Evolutionary conservation across 2,797 vertebrate species (phyloP).

Genomic region (Avahi laniger): DNA sequence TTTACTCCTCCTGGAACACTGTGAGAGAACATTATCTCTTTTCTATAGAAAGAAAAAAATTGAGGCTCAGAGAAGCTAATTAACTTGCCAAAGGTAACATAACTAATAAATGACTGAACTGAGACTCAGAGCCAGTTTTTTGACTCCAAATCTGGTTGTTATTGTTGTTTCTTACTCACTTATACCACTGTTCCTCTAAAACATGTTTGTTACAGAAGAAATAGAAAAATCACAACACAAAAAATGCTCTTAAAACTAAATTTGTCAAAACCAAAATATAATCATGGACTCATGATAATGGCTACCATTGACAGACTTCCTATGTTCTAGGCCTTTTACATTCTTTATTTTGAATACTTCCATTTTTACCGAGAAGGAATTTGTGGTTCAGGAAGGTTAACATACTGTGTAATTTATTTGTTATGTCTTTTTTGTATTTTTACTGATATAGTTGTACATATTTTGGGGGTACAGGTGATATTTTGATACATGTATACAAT

Average conservation of each 20-base stretch:
- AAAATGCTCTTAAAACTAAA: neutral
- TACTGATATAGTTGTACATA: neutral
- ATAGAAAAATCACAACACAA: neutral
- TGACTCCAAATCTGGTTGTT: slow-evolving; percentile 21
- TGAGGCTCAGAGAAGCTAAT: neutral
- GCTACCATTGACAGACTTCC: neutral
- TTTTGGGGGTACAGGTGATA: neutral
- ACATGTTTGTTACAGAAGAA: neutral
- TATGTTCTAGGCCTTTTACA: neutral
- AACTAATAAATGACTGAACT: neutral
- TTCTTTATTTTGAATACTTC: neutral
- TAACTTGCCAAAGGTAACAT: neutral
- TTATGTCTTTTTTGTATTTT: neutral
- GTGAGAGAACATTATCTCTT: neutral
- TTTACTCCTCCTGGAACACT: slow-evolving; percentile 10
- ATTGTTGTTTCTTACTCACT: neutral
- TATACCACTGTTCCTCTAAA: neutral
- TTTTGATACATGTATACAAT: neutral
- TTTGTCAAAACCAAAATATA: neutral
- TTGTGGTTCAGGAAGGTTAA: neutral
- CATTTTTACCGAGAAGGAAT: neutral
- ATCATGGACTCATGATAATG: neutral
- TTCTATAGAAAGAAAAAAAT: neutral
- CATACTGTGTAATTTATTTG: neutral
- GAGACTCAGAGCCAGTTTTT: neutral